Conservation (phyloP, 2,113 vertebrate species). For the Scophthalmus maximus region DNA sequence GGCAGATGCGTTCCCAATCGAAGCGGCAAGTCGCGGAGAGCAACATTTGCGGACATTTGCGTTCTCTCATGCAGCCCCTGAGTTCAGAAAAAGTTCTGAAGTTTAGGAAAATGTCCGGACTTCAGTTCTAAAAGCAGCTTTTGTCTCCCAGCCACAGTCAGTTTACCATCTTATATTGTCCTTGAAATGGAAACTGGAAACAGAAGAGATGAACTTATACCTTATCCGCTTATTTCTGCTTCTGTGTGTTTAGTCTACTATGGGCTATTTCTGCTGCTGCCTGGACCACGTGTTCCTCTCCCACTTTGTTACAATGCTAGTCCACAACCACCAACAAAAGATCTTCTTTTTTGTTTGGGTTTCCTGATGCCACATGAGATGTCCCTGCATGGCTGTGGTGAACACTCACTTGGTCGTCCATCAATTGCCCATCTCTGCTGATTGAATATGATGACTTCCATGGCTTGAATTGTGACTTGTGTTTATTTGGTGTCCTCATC, state of each 20-base stretch:
- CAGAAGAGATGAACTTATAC: conserved; percentile 3
- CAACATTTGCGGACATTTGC: too few species aligned
- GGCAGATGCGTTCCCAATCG: too few species aligned
- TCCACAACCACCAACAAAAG: neutral
- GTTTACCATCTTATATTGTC: conserved; percentile 24
- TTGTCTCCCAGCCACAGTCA: conserved; percentile 17
- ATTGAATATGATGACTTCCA: conserved; percentile 6
- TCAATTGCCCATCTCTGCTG: neutral
- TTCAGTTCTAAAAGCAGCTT: too few species aligned
- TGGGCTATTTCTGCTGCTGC: too few species aligned
- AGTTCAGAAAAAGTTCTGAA: too few species aligned
- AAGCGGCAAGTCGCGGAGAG: too few species aligned
- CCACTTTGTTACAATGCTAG: neutral
- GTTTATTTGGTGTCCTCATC: conserved; percentile 22
- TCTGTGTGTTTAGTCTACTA: conserved; percentile 42
- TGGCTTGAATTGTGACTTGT: neutral
- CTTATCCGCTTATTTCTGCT: conserved; percentile 20
- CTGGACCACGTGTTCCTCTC: neutral
- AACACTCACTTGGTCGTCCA: neutral
- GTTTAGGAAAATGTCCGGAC: too few species aligned
- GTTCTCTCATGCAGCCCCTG: too few species aligned
- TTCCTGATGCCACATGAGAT: neutral
- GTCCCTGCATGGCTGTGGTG: neutral
- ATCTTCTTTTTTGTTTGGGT: too few species aligned
- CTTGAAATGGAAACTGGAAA: conserved; percentile 33